These are phyloP conservation scores for Anthopleura sola DNA, from an alignment of 64 coral and sea anemone genomes.

Conservation along the genomic window DNA sequence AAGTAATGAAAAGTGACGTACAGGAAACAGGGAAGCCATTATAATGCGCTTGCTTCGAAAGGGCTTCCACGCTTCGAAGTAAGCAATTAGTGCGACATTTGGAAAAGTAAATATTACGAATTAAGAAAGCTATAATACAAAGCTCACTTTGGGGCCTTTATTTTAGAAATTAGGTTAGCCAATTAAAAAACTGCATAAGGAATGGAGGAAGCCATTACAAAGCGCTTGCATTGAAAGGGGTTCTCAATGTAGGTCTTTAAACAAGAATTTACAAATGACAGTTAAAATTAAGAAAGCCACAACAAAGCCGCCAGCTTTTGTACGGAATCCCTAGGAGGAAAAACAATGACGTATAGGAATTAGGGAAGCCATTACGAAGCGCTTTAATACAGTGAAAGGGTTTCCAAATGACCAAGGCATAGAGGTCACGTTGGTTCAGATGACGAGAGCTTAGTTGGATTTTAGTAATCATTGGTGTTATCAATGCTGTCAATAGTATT, in stretches of 20 bases:
- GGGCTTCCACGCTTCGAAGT: background rate
- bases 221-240: background rate
- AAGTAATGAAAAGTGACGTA: background rate
- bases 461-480: background rate
- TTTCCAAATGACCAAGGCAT: background rate
- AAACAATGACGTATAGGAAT: background rate
- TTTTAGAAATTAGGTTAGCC: background rate
- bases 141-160: background rate
- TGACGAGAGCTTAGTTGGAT: conserved; percentile 8
- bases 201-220: background rate
- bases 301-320: background rate
- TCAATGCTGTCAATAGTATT: background rate
- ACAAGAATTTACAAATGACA: background rate
- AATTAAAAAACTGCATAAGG: background rate
- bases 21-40: conserved; percentile 5
- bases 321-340: background rate
- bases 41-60: conserved; percentile 10
- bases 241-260: background rate
- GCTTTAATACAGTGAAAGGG: background rate
- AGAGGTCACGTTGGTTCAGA: conserved; percentile 7
- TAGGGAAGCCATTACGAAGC: conserved; percentile 7
- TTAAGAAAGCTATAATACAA: background rate
- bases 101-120: background rate
- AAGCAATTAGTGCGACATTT: background rate
- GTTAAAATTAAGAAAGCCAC: conserved; percentile 1